These are phyloP conservation scores for Cyanistes caeruleus DNA, from an alignment of 2,113 vertebrate genomes.

Conservation along the genomic window DNA sequence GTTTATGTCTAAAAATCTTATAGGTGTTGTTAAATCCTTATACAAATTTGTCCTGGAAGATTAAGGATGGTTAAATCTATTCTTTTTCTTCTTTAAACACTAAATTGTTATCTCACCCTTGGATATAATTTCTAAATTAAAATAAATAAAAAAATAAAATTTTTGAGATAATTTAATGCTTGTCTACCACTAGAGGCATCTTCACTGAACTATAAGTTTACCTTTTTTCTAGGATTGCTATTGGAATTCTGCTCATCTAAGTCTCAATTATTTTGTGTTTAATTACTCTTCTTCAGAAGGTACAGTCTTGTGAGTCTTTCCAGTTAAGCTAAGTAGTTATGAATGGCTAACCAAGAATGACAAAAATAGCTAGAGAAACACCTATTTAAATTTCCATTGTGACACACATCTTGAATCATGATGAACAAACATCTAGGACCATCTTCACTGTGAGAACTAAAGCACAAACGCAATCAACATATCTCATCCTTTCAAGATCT, in stretches of 20 bases:
- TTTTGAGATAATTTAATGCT: neutral
- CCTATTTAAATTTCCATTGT: neutral
- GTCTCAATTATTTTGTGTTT: neutral
- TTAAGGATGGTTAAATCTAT: neutral
- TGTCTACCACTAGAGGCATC: neutral
- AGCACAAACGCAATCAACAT: neutral
- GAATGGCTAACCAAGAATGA: neutral
- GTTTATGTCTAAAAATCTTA: neutral
- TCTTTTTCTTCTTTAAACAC: neutral
- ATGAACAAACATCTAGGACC: neutral
- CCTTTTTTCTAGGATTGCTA: neutral
- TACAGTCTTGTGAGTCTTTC: neutral
- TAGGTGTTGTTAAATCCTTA: neutral
- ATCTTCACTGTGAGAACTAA: neutral
- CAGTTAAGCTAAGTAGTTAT: neutral
- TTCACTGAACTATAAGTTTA: neutral
- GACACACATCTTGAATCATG: neutral
- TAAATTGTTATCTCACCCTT: neutral
- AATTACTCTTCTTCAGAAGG: neutral
- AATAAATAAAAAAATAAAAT: neutral
- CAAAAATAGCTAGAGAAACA: neutral
- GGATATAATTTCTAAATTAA: neutral
- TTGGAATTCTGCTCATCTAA: neutral
- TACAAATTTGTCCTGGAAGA: neutral
- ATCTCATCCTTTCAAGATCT: neutral